Conservation (phyloP, 2,113 vertebrate genomes). For the Lontra canadensis region DNA sequence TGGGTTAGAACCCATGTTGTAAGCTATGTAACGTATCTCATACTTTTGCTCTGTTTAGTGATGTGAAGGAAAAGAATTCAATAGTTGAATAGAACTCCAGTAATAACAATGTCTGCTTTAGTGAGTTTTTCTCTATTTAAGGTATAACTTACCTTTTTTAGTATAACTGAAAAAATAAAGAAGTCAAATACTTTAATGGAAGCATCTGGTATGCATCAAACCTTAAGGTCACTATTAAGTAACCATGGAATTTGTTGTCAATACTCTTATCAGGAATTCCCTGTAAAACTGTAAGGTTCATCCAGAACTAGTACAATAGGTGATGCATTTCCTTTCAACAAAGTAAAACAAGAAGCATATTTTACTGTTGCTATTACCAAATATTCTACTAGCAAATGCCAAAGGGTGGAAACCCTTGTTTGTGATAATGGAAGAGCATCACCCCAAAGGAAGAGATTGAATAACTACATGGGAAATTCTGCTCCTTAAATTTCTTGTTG, state of each 20-base stretch:
- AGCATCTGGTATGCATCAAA: neutral
- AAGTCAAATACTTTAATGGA: neutral
- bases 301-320: neutral
- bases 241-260: neutral
- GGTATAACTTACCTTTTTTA: neutral
- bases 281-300: neutral
- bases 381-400: neutral
- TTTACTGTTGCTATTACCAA: neutral
- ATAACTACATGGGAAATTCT: neutral
- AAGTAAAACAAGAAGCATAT: neutral
- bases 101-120: neutral
- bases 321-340: conserved; percentile 18
- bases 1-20: neutral
- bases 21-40: neutral
- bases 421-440: neutral
- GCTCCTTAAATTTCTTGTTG: neutral
- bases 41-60: neutral
- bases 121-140: neutral
- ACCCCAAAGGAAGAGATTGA: neutral
- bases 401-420: neutral
- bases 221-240: neutral
- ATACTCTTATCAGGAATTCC: neutral
- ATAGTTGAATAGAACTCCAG: neutral
- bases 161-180: neutral
- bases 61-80: neutral